Evolutionary conservation across 2,888 invertebrate genomes (phyloP).

Genomic region (Patella ulyssiponensis): DNA sequence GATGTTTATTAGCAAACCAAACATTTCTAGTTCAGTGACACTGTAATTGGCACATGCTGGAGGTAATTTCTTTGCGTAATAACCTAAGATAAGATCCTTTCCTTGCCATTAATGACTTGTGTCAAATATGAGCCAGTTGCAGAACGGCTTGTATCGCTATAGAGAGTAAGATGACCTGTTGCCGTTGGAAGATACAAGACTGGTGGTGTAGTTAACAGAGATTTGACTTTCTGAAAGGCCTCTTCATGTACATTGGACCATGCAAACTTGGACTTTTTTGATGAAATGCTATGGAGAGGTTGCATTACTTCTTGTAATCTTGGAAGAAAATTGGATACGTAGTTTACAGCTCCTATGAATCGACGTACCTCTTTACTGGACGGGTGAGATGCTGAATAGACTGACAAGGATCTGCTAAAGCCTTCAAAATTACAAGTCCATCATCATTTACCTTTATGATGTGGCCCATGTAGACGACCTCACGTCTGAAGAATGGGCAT

Average conservation of each 20-base stretch:
- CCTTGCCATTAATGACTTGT: not conserved
- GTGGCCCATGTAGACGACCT: not conserved
- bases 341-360: not conserved
- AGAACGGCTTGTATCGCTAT: not conserved
- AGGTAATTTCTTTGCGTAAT: too few species aligned
- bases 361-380: not conserved
- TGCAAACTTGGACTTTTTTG: not conserved
- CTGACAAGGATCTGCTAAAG: not conserved
- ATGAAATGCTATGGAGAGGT: not conserved
- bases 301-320: not conserved
- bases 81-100: not conserved
- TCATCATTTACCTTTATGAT: not conserved
- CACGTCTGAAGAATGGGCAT: not conserved
- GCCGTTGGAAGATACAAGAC: not conserved
- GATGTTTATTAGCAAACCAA: not conserved
- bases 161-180: not conserved
- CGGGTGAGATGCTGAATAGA: not conserved
- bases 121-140: not conserved
- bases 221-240: not conserved
- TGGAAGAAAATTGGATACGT: not conserved
- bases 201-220: not conserved
- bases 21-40: not conserved
- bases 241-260: not conserved
- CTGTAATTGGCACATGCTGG: not conserved
- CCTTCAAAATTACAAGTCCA: not conserved